Evolutionary conservation across 2,797 vertebrate species (phyloP), one percentile per base, ranked within the genome.

Genomic region (Siniperca undulata): DNA sequence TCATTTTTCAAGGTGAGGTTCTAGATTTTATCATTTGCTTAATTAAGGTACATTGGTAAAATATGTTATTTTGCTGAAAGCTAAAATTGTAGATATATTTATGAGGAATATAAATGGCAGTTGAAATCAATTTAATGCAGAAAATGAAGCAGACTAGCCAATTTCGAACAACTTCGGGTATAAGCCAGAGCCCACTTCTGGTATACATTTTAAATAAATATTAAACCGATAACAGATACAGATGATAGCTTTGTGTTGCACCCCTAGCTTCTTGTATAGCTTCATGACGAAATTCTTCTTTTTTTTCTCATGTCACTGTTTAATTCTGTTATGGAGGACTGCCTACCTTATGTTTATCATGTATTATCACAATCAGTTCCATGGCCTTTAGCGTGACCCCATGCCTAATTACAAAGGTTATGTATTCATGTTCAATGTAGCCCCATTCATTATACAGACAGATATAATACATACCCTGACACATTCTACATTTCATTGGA

Each of bases 401-500:
- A 53, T 38, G 27, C 55, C 56, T 68, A 19, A 80, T 70, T 60
- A 73, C 50, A 75, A 67, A 72, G 10, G 40, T 48, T 72, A 42
- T 40, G 36, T 14, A 78, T 58, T 24, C 27, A 24, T 59, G 42
- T 46, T 34, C 19, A 11, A 9, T n/a, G 36, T 42, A 27, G 42
- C 10, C 5, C 10, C 42, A 62, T 75, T 58, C 46, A 82, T 70
- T 42, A 80, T 20, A 59, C 66, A 76, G 48, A 36, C 60, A 78
- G 46, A 71, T 71, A 16, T 70, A 82, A 72, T 24, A 71, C 27
- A 72, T 30, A 71, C 42, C 24, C 13, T 27, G 6, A 59, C 50
- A 61, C 50, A 69, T 27, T 22, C 60, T 27, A 52, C 20, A 58
- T 79, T 81, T 85, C 59, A 84, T 50, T 81, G 66, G 75, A 81